A percentile compares a stretch with the other conserved stretches of the same genome.
Conservation (phyloP, 2,113 vertebrate species). For the Paradoxurus hermaphroditus region DNA sequence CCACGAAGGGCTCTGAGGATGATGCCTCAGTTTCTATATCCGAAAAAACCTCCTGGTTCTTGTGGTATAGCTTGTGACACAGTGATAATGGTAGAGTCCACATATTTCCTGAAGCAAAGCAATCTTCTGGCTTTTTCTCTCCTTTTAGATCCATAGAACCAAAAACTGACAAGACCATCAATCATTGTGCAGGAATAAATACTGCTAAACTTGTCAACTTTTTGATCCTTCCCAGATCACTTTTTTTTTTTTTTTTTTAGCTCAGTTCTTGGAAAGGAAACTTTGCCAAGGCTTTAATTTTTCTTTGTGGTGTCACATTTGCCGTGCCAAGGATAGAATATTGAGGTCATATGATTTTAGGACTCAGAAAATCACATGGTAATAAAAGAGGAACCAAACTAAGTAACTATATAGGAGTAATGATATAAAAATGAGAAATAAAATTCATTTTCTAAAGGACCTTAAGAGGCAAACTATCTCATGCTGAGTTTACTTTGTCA, state of each 20-base stretch:
- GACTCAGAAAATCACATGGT: not conserved
- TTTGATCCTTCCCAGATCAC: constrained; percentile 27
- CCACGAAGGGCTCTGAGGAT: not conserved
- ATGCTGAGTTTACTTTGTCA: not conserved
- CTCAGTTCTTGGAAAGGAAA: constrained; percentile 30
- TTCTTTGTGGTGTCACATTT: constrained; percentile 2
- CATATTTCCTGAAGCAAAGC: not conserved
- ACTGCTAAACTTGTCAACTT: not conserved
- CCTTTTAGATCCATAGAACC: not conserved
- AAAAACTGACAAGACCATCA: not conserved
- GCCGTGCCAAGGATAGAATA: not conserved
- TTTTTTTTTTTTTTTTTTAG: constrained; percentile 1
- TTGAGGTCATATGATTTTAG: not conserved
- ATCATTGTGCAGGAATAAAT: not conserved
- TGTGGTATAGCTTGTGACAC: not conserved
- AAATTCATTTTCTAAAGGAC: not conserved
- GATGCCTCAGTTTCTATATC: not conserved
- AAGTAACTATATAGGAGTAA: not conserved
- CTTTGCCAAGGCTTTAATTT: constrained; percentile 7
- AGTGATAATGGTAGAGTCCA: not conserved
- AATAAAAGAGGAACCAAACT: not conserved
- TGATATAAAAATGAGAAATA: not conserved
- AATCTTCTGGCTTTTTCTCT: not conserved
- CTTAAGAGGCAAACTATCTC: not conserved
- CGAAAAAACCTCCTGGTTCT: not conserved